Base-by-base conservation (phyloP, 2,888 invertebrate species). In the Ennomos quercinarius region DNA sequence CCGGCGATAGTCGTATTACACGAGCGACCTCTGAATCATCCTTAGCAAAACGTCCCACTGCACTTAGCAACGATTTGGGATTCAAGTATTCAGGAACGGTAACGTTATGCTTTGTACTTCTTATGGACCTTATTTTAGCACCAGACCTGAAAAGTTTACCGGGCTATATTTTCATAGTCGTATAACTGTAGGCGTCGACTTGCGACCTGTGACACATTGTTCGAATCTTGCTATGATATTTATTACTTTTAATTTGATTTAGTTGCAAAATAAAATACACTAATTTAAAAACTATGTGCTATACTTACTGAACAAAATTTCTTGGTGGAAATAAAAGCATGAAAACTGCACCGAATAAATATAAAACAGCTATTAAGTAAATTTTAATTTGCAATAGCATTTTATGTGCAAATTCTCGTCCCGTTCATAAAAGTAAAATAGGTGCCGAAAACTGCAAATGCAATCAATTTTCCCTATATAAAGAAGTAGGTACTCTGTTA, bases 351-450 rank as follows among this genome's bases (percentile, higher is more conserved):
- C 91, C 91, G 48, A 87, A 80, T 41, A 87, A 73, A 65, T 91
- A 92, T 61, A 88, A 59, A 43, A 81, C 58, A 10, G 73, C 74
- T 65, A 90, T 78, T 63, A 89, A 79, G 74, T 86, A 88, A 51
- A 89, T 67, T 83, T 92, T 92, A 56, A 90, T 77, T 67, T 89
- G 85, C 60, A 91, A 77, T 68, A 91, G 76, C 91, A 91, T 92
- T 62, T 54, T 76, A 27, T 53, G 17, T 27, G 44, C 10, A 53
- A 53, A 60, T 61, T 37, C 37, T 54, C 12, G 43, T 39, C 10
- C 12, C 8, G 34, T 55, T 27, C 11, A 8, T 11, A 40, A 41
- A 57, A 50, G 12, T 13, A 43, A 41, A 57, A 51, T 34, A 37
- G 3, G 27, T 6, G 6, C 34, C n/a, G 12, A 42, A 37, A 47